phyloP scores from a whole-genome alignment of 1,140 invertebrate species.

The Euwallacea fornicatus region DNA sequence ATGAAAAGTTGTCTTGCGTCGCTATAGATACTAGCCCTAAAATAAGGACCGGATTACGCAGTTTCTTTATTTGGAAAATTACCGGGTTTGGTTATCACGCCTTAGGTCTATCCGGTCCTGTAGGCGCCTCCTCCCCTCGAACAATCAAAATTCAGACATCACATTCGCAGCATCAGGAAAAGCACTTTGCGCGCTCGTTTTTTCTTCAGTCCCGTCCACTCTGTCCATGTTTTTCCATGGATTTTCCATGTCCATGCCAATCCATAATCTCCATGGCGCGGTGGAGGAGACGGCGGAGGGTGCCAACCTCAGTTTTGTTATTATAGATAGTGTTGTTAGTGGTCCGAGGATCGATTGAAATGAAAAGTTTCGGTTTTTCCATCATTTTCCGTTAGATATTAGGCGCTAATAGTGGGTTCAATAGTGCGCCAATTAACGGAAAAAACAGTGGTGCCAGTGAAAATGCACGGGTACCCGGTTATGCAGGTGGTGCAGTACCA shows the following conservation, averaged over 20 bases:
- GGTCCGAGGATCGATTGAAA: not conserved
- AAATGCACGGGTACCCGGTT: constrained; percentile 62
- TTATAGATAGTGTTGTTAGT: not conserved
- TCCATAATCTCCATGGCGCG: constrained; percentile 13
- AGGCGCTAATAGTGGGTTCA: not conserved
- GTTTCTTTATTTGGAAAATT: too few relatives aligned
- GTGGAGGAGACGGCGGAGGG: too few relatives aligned
- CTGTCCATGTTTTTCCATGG: not conserved
- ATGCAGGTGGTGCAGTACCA: constrained; percentile 63
- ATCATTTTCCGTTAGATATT: too few relatives aligned
- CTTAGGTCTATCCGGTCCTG: not conserved
- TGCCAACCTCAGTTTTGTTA: too few relatives aligned
- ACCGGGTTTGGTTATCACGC: too few relatives aligned
- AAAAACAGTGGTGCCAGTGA: constrained; percentile 14
- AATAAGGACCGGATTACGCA: constrained; percentile 14
- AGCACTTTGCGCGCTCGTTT: constrained; percentile 5
- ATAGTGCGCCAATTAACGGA: not conserved
- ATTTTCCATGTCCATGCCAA: not conserved
- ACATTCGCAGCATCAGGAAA: constrained; percentile 33
- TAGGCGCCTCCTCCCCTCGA: not conserved
- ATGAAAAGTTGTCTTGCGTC: constrained; percentile 46
- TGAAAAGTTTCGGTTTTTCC: too few relatives aligned
- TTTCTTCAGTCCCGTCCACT: not conserved
- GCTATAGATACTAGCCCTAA: constrained; percentile 41
- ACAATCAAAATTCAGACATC: constrained; percentile 40